These are phyloP conservation scores for Rhagonycha lutea DNA, from an alignment of 2,888 invertebrate genomes.

Conservation along the genomic window DNA sequence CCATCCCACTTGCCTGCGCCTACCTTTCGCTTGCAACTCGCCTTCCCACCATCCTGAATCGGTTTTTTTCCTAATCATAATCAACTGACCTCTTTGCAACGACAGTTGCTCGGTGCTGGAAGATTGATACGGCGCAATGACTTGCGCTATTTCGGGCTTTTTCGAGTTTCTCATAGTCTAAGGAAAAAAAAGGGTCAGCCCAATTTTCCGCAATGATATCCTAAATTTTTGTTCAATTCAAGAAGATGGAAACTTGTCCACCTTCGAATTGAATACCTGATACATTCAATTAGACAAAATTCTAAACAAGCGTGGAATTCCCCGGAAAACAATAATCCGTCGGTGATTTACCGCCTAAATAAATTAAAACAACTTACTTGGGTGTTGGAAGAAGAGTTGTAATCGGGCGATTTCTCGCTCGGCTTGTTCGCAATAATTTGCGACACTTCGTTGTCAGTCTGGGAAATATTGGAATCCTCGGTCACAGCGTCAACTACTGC, in stretches of 20 bases:
- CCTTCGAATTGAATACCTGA: too few relatives aligned
- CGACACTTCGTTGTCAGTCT: slow-evolving; percentile 54
- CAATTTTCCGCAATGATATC: background rate
- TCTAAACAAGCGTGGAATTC: background rate
- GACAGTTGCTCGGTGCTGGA: slow-evolving; percentile 91
- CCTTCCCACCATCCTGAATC: slow-evolving; percentile 99
- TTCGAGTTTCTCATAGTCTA: slow-evolving; percentile 66
- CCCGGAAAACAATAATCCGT: background rate
- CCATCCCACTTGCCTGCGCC: slow-evolving; percentile 95
- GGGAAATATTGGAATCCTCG: slow-evolving; percentile 43
- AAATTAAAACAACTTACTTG: slow-evolving; percentile 36
- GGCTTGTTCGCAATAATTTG: slow-evolving; percentile 57
- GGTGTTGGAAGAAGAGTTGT: slow-evolving; percentile 49
- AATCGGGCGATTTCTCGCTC: slow-evolving; percentile 49
- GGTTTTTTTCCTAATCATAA: slow-evolving; percentile 95
- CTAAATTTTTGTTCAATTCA: too few relatives aligned
- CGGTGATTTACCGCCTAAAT: background rate
- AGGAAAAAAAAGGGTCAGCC: slow-evolving; percentile 20
- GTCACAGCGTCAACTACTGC: slow-evolving; percentile 38
- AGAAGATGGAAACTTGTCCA: too few relatives aligned
- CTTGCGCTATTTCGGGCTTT: slow-evolving; percentile 91
- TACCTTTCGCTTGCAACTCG: slow-evolving; percentile 89
- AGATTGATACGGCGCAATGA: slow-evolving; percentile 90
- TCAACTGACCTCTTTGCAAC: slow-evolving; percentile 86
- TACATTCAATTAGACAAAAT: background rate